Base-by-base conservation (phyloP, 2,113 vertebrate species). In the Marmota monax region DNA sequence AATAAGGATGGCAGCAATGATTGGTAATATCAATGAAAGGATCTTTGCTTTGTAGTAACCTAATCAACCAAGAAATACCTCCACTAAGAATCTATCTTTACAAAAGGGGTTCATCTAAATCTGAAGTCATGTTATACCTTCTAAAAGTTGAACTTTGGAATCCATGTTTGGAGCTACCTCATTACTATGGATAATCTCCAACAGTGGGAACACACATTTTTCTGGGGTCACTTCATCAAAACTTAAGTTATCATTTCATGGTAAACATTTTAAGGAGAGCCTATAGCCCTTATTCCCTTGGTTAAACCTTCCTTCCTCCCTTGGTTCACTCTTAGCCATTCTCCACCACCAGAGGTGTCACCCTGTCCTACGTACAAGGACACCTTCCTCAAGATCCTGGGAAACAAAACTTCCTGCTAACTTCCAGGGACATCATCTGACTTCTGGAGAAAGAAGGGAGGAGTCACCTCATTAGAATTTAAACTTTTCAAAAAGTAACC, bases 101-200 rank as follows among this genome's bases (percentile, higher is more conserved):
- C 29, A 27, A 37, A 83, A 94, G n/a, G 10, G 9, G 14, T 32
- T 7, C 17, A 79, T 92, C 9, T 23, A 74, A 78, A 37, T 69
- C 23, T 7, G 10, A 91, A 25, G 1, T 84, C 17, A 72, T 20
- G 53, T 87, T 77, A 63, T 9, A 58, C 23, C 18, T 58, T 45
- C 42, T 63, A 80, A 87, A 90, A 94, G 23, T 20, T 94, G 56
- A 92, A 85, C 10, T 53, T 61, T 53, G 9, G 76, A 92, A 77
- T 63, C 13, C 45, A 73, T 22, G 17, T 67, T 23, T 78, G 70
- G 53, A 70, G 7, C 22, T 12, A 82, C 0, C 7, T 17, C 48
- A 51, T 22, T 18, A 39, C 20, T 51, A 0, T 82, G 7, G 29
- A 9, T 11, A 65, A 51, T 27, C 22, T 4, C 4, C 17, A 69